phyloP scores from a whole-genome alignment of 2,113 vertebrate genomes.

The Jaculus jaculus region DNA sequence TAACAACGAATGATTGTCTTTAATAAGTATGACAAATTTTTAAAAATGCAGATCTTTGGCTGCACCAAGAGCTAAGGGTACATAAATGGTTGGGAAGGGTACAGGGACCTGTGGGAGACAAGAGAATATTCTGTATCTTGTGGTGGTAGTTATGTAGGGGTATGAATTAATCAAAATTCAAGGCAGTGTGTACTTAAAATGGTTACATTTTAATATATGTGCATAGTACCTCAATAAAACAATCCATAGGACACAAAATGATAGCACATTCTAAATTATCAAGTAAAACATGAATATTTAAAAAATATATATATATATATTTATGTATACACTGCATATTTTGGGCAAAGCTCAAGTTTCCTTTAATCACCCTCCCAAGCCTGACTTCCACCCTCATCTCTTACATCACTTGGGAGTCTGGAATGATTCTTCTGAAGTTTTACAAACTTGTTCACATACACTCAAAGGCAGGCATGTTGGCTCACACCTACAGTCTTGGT shows the following conservation, averaged over 20 bases:
- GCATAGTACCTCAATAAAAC: background rate
- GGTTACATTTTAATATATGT: background rate
- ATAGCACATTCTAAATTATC: constrained; percentile 51
- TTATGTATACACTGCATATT: background rate
- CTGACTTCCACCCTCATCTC: background rate
- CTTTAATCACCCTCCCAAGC: background rate
- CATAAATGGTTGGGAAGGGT: too few species aligned
- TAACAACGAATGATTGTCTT: too few species aligned
- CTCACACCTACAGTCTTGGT: too few species aligned
- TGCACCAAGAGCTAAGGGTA: too few species aligned
- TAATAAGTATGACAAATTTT: too few species aligned
- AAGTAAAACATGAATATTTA: background rate
- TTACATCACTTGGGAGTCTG: background rate
- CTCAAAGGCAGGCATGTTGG: too few species aligned
- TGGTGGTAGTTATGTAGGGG: background rate
- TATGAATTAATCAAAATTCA: background rate
- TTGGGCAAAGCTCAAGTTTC: background rate
- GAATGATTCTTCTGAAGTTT: background rate
- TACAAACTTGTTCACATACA: background rate
- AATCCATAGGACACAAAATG: constrained; percentile 4
- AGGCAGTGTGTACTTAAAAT: background rate
- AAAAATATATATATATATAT: too few species aligned
- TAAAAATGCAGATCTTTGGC: too few species aligned
- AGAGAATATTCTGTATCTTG: background rate
- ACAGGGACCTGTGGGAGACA: background rate